Evolutionary conservation across 2,888 invertebrate species (phyloP).

Genomic region (Lithodes maja): DNA sequence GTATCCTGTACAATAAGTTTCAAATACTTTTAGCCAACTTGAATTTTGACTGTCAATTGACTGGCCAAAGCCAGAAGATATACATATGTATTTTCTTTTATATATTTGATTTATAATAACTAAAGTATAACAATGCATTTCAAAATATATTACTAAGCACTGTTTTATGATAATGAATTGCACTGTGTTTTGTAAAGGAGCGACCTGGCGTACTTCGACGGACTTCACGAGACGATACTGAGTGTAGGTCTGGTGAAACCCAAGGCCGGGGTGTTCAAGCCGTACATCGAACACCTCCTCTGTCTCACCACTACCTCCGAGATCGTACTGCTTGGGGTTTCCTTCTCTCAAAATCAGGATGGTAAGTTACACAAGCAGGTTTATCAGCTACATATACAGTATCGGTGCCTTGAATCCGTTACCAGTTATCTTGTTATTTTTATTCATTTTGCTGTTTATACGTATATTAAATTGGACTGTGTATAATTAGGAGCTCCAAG

Average conservation of each 20-base stretch:
- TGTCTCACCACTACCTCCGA: conserved; percentile 96
- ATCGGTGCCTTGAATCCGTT: not conserved
- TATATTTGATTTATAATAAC: too few species aligned
- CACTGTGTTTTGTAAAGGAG: conserved; percentile 77
- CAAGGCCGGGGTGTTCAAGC: conserved; percentile 90
- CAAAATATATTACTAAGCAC: too few species aligned
- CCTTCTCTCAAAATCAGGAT: conserved; percentile 73
- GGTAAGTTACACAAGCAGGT: conserved; percentile 29
- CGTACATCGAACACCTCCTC: conserved; percentile 91
- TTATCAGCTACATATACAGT: too few species aligned
- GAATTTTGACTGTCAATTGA: too few species aligned
- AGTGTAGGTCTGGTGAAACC: conserved; percentile 92
- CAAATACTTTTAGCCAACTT: too few species aligned
- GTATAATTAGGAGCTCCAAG: not conserved
- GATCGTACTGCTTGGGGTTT: conserved; percentile 90
- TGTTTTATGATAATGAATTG: too few species aligned
- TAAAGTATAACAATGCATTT: too few species aligned
- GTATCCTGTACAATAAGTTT: too few species aligned
- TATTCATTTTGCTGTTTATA: too few species aligned
- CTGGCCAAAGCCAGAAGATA: too few species aligned
- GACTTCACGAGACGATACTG: conserved; percentile 93
- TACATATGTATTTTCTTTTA: too few species aligned
- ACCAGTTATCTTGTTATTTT: not conserved
- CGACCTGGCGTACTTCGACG: conserved; percentile 98
- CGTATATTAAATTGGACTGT: not conserved